Evolutionary conservation across 2,113 vertebrate genomes (phyloP), one percentile per base, ranked within the genome.

Genomic region (Struthio camelus): DNA sequence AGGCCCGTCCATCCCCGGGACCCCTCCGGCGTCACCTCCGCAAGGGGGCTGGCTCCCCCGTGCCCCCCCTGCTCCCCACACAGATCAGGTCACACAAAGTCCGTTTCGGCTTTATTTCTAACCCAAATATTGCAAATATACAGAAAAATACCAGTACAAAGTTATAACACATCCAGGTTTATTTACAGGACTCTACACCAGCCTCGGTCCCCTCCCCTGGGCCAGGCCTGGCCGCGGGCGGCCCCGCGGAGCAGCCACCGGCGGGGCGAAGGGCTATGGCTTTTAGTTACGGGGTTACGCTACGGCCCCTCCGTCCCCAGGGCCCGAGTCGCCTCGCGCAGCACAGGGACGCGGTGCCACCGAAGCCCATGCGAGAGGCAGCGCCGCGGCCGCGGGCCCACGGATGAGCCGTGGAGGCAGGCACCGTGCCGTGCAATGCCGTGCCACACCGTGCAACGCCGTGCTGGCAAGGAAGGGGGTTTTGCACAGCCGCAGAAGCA

Each of bases 91-190:
- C 95, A 96, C 90, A 73, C 78, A 93, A 96, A 97, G 92, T 96
- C 90, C 80, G 93, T 75, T 97, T 94, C 85, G 73, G 92, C 64
- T 97, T 98, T 97, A 98, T 97, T 97, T 97, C 97, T 97, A 97
- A 94, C 94, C 87, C 96, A 93, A 95, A 96, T 97, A 97, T 94
- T 97, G 94, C 97, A 97, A 97, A 98, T 97, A 97, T 98, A 98
- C 97, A 98, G 97, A 97, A 97, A 97, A 97, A 94, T 97, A 78
- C 97, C 94, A 95, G 92, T 97, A 98, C 96, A 97, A 97, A 97
- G 97, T 97, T 96, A 95, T 78, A 94, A 97, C 96, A 97, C 87
- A 92, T 90, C 94, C 97, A 92, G 93, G 96, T 97, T 96, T 98
- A 97, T 97, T 97, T 97, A 98, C 95, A 97, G 85, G 94, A 87